Percentiles rank a stretch among this genome's conserved stretches.
Evolutionary conservation across 2,113 vertebrate genomes (phyloP).

Genomic region (Ochotona princeps): DNA sequence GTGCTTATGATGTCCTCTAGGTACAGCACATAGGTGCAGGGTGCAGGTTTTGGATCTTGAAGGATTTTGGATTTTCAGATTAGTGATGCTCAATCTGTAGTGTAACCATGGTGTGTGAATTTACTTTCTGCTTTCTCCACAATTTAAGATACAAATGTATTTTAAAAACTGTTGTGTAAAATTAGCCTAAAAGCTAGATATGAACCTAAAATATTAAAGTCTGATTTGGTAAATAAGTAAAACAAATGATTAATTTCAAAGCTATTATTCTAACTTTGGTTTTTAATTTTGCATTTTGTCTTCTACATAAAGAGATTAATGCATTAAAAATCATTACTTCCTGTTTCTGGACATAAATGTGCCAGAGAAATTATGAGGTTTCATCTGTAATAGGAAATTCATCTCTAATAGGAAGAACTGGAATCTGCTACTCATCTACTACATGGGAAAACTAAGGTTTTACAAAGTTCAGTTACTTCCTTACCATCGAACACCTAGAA

Average conservation of each 20-base stretch:
- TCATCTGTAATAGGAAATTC: not conserved
- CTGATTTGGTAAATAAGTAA: too few species aligned
- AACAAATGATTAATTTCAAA: too few species aligned
- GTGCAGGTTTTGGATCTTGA: too few species aligned
- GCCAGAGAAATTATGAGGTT: not conserved
- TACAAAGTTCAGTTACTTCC: constrained; percentile 24
- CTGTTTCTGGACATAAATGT: not conserved
- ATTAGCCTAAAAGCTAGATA: too few species aligned
- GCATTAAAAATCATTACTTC: not conserved
- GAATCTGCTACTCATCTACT: not conserved
- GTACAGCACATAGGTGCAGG: too few species aligned
- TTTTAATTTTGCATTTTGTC: too few species aligned
- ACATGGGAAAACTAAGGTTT: not conserved
- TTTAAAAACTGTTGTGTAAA: too few species aligned
- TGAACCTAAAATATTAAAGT: too few species aligned
- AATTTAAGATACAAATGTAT: not conserved
- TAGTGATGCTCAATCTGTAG: not conserved
- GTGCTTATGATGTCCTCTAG: too few species aligned
- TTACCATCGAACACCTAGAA: not conserved
- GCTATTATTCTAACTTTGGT: too few species aligned
- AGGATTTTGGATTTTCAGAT: too few species aligned
- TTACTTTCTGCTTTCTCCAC: not conserved
- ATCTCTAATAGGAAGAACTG: not conserved
- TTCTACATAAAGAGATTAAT: too few species aligned
- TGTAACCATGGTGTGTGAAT: not conserved